phyloP scores from a whole-genome alignment of 2,888 invertebrate genomes.

The Helicoverpa assulta region DNA sequence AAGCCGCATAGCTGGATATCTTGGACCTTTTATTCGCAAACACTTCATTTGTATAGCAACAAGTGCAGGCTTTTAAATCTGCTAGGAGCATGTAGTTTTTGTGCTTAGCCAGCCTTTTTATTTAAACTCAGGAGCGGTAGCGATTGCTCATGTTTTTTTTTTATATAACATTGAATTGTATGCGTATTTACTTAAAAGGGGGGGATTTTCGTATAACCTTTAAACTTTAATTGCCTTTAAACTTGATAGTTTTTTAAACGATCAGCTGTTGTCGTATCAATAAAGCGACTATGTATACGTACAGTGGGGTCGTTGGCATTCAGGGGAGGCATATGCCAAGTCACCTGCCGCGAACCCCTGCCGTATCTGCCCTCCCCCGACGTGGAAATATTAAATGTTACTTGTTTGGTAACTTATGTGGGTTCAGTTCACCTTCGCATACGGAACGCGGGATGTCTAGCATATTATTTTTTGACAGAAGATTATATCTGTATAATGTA shows the following conservation, averaged over 20 bases:
- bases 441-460: slow-evolving; percentile 44
- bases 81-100: slow-evolving; percentile 33
- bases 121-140: slow-evolving; percentile 22
- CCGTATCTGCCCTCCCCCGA: slow-evolving; percentile 71
- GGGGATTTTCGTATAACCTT: not conserved
- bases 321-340: slow-evolving; percentile 85
- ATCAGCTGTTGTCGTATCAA: slow-evolving; percentile 71
- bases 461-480: slow-evolving; percentile 47
- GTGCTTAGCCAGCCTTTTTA: slow-evolving; percentile 19
- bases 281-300: slow-evolving; percentile 65
- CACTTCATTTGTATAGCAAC: slow-evolving; percentile 58
- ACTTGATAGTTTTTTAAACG: slow-evolving; percentile 64
- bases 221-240: no score
- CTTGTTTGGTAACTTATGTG: slow-evolving; percentile 81
- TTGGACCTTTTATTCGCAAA: no score
- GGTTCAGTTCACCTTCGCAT: slow-evolving; percentile 66
- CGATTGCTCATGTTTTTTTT: slow-evolving; percentile 24
- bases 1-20: no score
- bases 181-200: slow-evolving; percentile 6
- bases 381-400: slow-evolving; percentile 87
- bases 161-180: slow-evolving; percentile 11
- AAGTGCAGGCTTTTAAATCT: slow-evolving; percentile 47
- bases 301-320: slow-evolving; percentile 86
- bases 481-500: slow-evolving; percentile 43
- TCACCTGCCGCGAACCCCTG: slow-evolving; percentile 84